Evolutionary conservation across 2,888 invertebrate species (phyloP).

Genomic region (Phengaris arion): DNA sequence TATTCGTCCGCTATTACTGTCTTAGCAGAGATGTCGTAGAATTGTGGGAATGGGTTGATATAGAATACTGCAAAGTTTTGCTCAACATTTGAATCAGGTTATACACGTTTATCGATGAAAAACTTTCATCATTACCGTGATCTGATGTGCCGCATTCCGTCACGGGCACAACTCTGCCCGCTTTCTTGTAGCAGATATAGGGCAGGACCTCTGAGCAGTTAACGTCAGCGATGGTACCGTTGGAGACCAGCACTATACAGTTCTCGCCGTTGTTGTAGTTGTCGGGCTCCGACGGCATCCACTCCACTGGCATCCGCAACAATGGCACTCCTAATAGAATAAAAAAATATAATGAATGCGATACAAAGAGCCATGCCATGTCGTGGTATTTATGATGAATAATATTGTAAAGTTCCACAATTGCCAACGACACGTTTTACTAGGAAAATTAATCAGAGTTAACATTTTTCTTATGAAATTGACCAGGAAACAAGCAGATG

Average conservation of each 20-base stretch:
- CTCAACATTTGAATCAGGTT: neutral
- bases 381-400: neutral
- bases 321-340: constrained; percentile 2
- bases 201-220: constrained; percentile 18
- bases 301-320: constrained; percentile 21
- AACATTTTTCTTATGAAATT: too few species aligned
- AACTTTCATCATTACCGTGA: neutral
- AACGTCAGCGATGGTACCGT: constrained; percentile 6
- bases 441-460: too few species aligned
- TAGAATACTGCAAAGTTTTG: neutral
- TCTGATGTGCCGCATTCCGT: constrained; percentile 17
- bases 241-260: constrained; percentile 5
- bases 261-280: neutral
- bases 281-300: constrained; percentile 16
- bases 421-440: too few species aligned
- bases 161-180: neutral
- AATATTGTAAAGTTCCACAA: neutral
- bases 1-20: neutral
- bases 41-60: neutral
- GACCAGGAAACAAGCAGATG: too few species aligned
- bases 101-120: neutral
- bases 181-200: constrained; percentile 26
- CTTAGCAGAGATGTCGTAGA: neutral
- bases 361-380: neutral
- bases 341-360: neutral